These are phyloP conservation scores for Furnarius figulus DNA, from an alignment of 2,113 vertebrate species.

Conservation along the genomic window DNA sequence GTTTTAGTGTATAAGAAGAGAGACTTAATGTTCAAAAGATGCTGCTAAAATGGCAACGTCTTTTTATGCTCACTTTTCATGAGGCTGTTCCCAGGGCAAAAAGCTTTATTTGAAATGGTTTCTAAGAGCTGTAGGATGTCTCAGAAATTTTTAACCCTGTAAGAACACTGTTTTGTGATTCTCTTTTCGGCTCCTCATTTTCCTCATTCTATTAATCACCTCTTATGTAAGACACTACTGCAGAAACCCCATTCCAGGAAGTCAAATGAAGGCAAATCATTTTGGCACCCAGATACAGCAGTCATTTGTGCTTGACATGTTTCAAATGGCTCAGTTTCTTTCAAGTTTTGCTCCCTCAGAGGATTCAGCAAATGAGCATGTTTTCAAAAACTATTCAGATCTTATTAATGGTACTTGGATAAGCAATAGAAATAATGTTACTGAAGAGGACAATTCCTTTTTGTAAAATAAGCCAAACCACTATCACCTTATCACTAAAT, in stretches of 20 bases:
- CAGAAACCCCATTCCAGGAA: background rate
- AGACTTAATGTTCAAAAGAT: conserved; percentile 20
- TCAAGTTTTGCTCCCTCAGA: background rate
- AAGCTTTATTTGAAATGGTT: conserved; percentile 19
- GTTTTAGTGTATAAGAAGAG: conserved; percentile 41
- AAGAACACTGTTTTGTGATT: background rate
- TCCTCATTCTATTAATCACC: conserved; percentile 19
- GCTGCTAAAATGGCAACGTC: background rate
- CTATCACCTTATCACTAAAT: background rate
- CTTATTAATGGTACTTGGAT: background rate
- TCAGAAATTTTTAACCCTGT: background rate
- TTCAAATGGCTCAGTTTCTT: background rate
- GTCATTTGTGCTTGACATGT: background rate
- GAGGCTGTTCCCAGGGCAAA: conserved; percentile 12
- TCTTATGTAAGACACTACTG: background rate
- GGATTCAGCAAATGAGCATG: background rate
- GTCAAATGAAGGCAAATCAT: conserved; percentile 16
- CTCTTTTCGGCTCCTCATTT: background rate
- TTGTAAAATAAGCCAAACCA: background rate
- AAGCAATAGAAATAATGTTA: background rate
- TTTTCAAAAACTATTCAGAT: conserved; percentile 8
- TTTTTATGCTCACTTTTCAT: conserved; percentile 1
- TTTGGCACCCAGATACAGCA: background rate
- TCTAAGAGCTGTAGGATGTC: background rate
- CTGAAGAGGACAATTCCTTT: background rate